A percentile compares a stretch with the other conserved stretches of the same genome.
Evolutionary conservation across 1,140 invertebrate genomes (phyloP).

Genomic region (Drosophila pectinifera): DNA sequence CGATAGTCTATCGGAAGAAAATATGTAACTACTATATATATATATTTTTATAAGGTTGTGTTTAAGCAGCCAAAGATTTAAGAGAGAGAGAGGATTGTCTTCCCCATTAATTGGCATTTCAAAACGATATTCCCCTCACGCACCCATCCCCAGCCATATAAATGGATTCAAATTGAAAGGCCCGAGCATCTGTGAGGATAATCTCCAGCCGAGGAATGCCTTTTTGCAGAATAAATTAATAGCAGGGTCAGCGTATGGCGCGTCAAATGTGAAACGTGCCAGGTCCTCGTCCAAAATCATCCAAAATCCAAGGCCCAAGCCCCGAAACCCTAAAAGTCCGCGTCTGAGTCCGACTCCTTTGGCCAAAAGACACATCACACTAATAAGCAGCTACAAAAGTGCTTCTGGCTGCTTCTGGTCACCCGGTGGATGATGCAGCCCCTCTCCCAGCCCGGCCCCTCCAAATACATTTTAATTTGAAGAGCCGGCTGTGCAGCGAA

Average conservation of each 20-base stretch:
- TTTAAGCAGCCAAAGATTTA: no score
- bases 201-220: slow-evolving; percentile 15
- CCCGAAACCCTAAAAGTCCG: not conserved
- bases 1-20: not conserved
- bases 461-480: slow-evolving; percentile 81
- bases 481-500: slow-evolving; percentile 28
- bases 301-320: slow-evolving; percentile 7
- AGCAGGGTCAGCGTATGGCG: slow-evolving; percentile 58
- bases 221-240: slow-evolving; percentile 67
- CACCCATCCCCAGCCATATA: slow-evolving; percentile 30
- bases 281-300: slow-evolving; percentile 30
- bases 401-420: slow-evolving; percentile 83
- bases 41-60: no score
- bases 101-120: not conserved
- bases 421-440: slow-evolving; percentile 42
- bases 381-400: slow-evolving; percentile 82
- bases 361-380: slow-evolving; percentile 65
- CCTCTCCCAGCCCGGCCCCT: not conserved
- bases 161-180: slow-evolving; percentile 43
- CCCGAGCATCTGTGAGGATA: slow-evolving; percentile 38
- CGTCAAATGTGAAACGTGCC: slow-evolving; percentile 78
- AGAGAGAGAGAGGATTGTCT: no score
- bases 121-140: slow-evolving; percentile 10
- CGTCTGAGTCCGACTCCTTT: slow-evolving; percentile 11
- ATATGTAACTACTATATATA: not conserved